Conservation (phyloP, 1,140 invertebrate genomes). For the Trissolcus basalis region DNA sequence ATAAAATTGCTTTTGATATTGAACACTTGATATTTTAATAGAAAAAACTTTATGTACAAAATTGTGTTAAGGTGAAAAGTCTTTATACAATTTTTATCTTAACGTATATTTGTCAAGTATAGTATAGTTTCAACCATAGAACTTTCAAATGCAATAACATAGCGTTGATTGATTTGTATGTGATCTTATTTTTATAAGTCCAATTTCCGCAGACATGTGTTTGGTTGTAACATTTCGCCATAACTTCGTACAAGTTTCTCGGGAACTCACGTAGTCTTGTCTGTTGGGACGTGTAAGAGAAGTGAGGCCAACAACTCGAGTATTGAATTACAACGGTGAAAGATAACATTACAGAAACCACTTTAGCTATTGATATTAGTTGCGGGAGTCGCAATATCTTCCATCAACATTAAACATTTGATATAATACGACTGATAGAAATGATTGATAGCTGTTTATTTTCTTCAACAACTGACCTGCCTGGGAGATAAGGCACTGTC, state of each 20-base stretch:
- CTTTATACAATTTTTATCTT: too few species aligned
- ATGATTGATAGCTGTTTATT: constrained; percentile 2
- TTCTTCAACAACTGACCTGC: not conserved
- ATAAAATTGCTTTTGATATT: too few species aligned
- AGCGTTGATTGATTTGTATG: too few species aligned
- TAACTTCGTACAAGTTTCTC: constrained; percentile 43
- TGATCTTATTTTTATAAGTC: constrained; percentile 32
- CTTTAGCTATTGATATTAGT: constrained; percentile 47
- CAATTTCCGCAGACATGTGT: constrained; percentile 35
- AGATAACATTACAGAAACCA: constrained; percentile 44
- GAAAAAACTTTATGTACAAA: too few species aligned
- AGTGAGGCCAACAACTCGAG: constrained; percentile 41
- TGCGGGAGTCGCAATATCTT: constrained; percentile 7
- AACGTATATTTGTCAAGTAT: too few species aligned
- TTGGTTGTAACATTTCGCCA: constrained; percentile 31
- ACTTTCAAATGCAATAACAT: too few species aligned
- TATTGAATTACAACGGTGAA: constrained; percentile 32
- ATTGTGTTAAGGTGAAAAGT: too few species aligned
- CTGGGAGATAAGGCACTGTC: not conserved
- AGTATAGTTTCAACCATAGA: too few species aligned
- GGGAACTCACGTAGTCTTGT: constrained; percentile 43
- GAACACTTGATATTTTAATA: too few species aligned
- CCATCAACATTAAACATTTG: not conserved
- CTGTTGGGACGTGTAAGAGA: constrained; percentile 43
- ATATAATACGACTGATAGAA: not conserved